phyloP scores from a whole-genome alignment of 2,888 invertebrate species.

The Leucozona laternaria region DNA sequence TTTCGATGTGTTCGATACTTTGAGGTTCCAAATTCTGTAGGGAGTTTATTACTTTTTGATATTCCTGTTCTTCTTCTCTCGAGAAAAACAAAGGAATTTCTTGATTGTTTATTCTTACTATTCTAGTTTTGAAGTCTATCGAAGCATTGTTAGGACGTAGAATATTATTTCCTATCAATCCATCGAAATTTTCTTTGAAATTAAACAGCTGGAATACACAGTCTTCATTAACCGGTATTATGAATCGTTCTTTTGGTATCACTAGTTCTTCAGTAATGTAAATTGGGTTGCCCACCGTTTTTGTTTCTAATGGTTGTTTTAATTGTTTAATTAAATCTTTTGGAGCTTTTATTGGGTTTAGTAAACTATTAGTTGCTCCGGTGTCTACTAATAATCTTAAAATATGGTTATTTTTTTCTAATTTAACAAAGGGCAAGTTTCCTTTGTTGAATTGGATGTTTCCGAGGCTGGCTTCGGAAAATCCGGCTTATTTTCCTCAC shows the following conservation, averaged over 20 bases:
- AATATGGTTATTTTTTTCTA: not conserved
- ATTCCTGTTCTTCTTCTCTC: slow-evolving; percentile 14
- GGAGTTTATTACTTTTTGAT: not conserved
- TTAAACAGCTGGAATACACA: not conserved
- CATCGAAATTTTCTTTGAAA: too few species aligned
- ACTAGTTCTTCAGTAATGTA: not conserved
- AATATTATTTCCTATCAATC: not conserved
- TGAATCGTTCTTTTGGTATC: slow-evolving; percentile 15
- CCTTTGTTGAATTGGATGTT: not conserved
- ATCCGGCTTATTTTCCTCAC: not conserved
- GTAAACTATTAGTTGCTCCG: slow-evolving; percentile 16
- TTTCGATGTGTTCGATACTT: not conserved
- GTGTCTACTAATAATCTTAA: slow-evolving; percentile 5
- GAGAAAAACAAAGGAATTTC: not conserved
- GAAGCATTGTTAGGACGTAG: not conserved
- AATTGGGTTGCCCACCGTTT: slow-evolving; percentile 8
- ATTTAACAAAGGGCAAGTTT: slow-evolving; percentile 3
- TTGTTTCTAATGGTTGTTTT: not conserved
- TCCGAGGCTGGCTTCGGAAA: not conserved
- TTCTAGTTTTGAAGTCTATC: not conserved
- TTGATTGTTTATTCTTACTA: not conserved
- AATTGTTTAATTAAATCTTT: not conserved
- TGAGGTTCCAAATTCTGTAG: not conserved
- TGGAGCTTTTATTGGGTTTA: not conserved
- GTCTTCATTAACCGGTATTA: not conserved